These are phyloP conservation scores for Microplitis deprimator DNA, from an alignment of 2,888 invertebrate genomes.

Conservation along the genomic window DNA sequence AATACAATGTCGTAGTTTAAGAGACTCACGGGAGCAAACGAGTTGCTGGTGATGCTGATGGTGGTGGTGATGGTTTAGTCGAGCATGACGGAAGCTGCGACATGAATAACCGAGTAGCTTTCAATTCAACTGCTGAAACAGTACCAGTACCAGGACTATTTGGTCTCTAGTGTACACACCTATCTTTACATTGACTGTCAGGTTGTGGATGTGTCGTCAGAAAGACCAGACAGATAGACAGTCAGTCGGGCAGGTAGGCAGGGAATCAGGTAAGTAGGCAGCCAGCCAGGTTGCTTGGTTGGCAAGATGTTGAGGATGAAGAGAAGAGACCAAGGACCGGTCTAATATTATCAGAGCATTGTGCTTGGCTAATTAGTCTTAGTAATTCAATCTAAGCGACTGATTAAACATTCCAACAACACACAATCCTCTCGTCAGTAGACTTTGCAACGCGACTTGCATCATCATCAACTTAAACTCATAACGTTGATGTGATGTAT, in stretches of 20 bases:
- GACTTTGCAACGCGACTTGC: constrained; percentile 38
- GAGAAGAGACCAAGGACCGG: constrained; percentile 39
- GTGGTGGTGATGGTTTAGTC: constrained; percentile 62
- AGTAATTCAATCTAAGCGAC: constrained; percentile 66
- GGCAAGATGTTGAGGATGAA: constrained; percentile 36
- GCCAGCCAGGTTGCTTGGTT: constrained; percentile 22
- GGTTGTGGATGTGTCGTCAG: not conserved
- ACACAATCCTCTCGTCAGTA: constrained; percentile 46
- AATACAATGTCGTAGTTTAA: constrained; percentile 24
- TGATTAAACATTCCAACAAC: constrained; percentile 68
- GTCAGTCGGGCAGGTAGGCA: constrained; percentile 23
- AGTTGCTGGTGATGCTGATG: constrained; percentile 45
- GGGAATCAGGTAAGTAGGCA: not conserved
- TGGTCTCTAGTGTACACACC: constrained; percentile 36
- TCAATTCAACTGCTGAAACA: constrained; percentile 52
- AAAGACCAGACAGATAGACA: constrained; percentile 15
- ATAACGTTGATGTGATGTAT: constrained; percentile 2
- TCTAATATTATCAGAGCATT: constrained; percentile 71
- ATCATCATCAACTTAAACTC: constrained; percentile 12
- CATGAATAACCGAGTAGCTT: constrained; percentile 70
- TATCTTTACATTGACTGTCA: constrained; percentile 23
- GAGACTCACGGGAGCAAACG: constrained; percentile 51
- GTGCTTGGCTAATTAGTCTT: constrained; percentile 69
- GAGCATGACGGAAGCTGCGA: constrained; percentile 66
- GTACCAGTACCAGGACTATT: constrained; percentile 44